Evolutionary conservation across 2,888 invertebrate genomes (phyloP), one percentile per base, ranked within the genome.

Genomic region (Lasioglossum morio): DNA sequence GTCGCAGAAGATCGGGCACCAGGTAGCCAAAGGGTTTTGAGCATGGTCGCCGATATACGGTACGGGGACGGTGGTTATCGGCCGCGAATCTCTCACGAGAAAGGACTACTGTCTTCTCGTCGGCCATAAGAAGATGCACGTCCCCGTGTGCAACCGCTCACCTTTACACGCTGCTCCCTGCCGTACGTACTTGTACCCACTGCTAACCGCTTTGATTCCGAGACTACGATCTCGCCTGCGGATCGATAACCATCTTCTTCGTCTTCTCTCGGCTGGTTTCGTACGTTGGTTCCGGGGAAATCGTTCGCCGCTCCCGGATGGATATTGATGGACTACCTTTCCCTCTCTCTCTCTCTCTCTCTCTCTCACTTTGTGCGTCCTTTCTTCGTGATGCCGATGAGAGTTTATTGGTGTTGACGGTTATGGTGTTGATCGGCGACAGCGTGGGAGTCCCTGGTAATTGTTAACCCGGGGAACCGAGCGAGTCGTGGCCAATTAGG

Each of bases 51-150:
- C 72, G 78, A 77, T 81, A 43, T 69, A 74, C 63, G 77, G 79
- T 75, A 46, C 69, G 75, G 79, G 80, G 82, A 66, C 72, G 72
- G 60, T 66, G 37, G 34, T 91, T 93, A 93, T 93, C 93, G 84
- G 82, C 77, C 83, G 91, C 87, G 89, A 87, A 93, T 93, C 93
- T 92, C 89, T 88, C 89, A 82, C 90, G 90, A 91, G 90, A 90
- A 83, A 88, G 88, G 89, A 92, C 91, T 92, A 91, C 92, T 90
- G 92, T 91, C 89, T 91, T 90, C 89, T 85, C 85, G 81, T 84
- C 87, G 76, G 77, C 87, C 86, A 85, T 90, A 91, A 91, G 88
- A 90, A 90, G 90, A 90, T 90, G 88, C 90, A 84, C 88, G 82
- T 82, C 72, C 83, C 73, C 69, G 43, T 19, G 76, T 75, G 63